These are phyloP conservation scores for Gnathonemus echidnorhynchus DNA, from an alignment of 2,113 vertebrate genomes.

Conservation along the genomic window DNA sequence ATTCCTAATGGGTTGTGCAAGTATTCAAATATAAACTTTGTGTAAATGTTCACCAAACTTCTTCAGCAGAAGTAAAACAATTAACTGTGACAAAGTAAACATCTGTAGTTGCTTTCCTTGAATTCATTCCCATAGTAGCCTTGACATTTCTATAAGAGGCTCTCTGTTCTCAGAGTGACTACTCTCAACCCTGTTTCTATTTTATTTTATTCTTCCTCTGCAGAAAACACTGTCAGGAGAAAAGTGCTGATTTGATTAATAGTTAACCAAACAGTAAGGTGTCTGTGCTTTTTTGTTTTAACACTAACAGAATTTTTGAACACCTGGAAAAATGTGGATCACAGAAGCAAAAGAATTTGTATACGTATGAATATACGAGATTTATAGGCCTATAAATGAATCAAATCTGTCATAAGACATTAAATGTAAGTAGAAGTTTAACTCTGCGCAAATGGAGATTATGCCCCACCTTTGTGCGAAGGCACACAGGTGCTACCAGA, in stretches of 20 bases:
- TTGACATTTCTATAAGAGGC: not conserved
- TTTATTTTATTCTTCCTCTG: not conserved
- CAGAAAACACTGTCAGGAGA: not conserved
- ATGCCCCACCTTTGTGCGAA: not conserved
- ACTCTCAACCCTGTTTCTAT: not conserved
- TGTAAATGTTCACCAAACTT: not conserved
- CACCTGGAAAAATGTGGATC: not conserved
- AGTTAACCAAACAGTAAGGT: not conserved
- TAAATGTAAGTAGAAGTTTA: not conserved
- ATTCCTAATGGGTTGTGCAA: not conserved
- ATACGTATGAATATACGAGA: not conserved
- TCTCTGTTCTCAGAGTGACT: not conserved
- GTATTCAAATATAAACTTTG: not conserved
- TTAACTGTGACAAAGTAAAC: slow-evolving; percentile 6
- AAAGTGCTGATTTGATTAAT: not conserved
- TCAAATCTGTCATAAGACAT: not conserved
- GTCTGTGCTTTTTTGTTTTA: not conserved
- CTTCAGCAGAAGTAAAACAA: not conserved
- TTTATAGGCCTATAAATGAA: not conserved
- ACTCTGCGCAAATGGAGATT: not conserved
- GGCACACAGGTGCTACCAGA: not conserved
- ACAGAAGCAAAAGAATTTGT: not conserved
- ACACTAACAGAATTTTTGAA: not conserved
- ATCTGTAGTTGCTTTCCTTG: not conserved
- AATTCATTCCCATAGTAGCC: not conserved